Conservation (phyloP, 2,888 invertebrate genomes). For the Plusia festucae region DNA sequence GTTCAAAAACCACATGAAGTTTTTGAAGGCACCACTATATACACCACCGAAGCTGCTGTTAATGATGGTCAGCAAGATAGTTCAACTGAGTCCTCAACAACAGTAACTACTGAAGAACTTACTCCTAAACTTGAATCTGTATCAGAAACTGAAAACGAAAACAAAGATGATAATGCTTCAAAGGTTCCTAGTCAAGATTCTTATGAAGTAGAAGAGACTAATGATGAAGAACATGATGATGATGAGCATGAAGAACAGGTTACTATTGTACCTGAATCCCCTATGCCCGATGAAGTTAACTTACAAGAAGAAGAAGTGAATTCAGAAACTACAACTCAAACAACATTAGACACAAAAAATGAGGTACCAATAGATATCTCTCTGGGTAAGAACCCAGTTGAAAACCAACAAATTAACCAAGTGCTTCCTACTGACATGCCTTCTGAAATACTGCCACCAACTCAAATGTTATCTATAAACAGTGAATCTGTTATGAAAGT, state of each 20-base stretch:
- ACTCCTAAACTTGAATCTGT: constrained; percentile 47
- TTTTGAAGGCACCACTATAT: constrained; percentile 92
- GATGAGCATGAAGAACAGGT: constrained; percentile 23
- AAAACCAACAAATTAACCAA: constrained; percentile 20
- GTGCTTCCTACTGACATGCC: constrained; percentile 26
- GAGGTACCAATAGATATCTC: constrained; percentile 1
- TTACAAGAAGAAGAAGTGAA: constrained; percentile 13
- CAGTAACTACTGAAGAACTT: constrained; percentile 48
- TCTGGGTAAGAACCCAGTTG: constrained; percentile 14
- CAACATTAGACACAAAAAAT: constrained; percentile 1
- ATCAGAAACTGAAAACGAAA: constrained; percentile 42
- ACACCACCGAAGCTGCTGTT: constrained; percentile 71
- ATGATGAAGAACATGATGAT: constrained; percentile 28
- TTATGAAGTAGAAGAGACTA: constrained; percentile 19
- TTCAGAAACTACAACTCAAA: constrained; percentile 20
- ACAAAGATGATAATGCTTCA: constrained; percentile 29
- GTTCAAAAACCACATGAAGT: constrained; percentile 85
- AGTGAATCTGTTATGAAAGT: constrained; percentile 58
- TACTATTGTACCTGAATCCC: background rate
- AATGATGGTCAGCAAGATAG: constrained; percentile 49
- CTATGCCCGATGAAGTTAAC: constrained; percentile 13
- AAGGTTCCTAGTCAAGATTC: constrained; percentile 37
- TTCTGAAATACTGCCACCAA: constrained; percentile 38
- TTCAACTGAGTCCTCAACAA: constrained; percentile 51
- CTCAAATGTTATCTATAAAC: constrained; percentile 50